Evolutionary conservation across 2,888 invertebrate species (phyloP).

Genomic region (Drosophila gaucha): DNA sequence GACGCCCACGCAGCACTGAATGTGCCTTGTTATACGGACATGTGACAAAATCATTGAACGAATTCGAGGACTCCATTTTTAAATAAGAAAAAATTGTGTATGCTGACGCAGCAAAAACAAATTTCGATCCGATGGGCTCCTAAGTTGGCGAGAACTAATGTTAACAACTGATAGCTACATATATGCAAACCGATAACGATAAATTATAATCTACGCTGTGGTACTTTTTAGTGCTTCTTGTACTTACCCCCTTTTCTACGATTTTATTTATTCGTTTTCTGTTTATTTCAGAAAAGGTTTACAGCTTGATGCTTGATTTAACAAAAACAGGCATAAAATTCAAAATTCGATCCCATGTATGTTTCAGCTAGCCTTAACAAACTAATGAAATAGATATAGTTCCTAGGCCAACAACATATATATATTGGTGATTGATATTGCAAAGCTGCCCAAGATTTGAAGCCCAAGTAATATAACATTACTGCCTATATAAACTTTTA

Average conservation of each 20-base stretch:
- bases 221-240: background rate
- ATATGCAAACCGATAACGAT: background rate
- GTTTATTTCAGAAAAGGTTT: no score
- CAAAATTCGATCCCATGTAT: no score
- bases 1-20: slow-evolving; percentile 23
- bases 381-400: no score
- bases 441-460: no score
- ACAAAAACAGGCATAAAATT: no score
- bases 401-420: no score
- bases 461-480: no score
- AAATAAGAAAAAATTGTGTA: background rate
- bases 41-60: slow-evolving; percentile 32
- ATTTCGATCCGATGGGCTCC: no score
- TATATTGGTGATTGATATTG: no score
- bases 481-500: no score
- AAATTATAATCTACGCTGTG: background rate
- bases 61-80: slow-evolving; percentile 13
- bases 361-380: no score
- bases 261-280: background rate
- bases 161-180: background rate
- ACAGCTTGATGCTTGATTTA: no score
- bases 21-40: slow-evolving; percentile 43
- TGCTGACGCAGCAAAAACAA: background rate
- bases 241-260: background rate
- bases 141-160: background rate